A percentile compares a stretch with the other conserved stretches of the same genome.
These are phyloP conservation scores for Mus minutoides DNA, from an alignment of 2,797 vertebrate genomes.

Conservation along the genomic window DNA sequence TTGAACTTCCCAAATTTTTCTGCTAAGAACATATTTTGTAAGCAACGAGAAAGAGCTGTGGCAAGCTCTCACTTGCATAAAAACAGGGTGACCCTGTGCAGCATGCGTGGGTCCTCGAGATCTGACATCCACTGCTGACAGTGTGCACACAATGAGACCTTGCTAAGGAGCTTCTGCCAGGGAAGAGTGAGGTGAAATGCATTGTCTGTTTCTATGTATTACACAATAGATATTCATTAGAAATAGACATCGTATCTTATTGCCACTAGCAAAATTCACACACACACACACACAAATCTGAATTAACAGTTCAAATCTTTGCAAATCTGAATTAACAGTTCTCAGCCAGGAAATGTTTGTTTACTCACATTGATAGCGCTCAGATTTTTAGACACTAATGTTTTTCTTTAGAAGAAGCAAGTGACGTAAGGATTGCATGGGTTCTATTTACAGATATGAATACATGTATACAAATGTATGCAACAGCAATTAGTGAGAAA, in stretches of 20 bases:
- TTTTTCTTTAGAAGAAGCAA: constrained; percentile 28
- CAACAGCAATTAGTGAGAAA: neutral
- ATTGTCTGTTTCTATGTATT: neutral
- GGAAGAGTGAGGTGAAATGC: neutral
- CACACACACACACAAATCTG: too few relatives aligned
- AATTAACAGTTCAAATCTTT: neutral
- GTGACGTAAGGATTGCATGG: too few relatives aligned
- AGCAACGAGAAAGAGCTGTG: neutral
- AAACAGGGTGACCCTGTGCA: neutral
- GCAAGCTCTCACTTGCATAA: neutral
- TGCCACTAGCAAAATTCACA: neutral
- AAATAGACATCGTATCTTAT: neutral
- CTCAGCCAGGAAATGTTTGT: neutral
- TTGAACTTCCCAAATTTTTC: neutral
- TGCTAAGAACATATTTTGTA: neutral
- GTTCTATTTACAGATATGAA: neutral
- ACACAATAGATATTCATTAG: neutral
- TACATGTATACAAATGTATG: too few relatives aligned
- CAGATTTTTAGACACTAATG: neutral
- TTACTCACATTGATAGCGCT: neutral
- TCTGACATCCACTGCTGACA: neutral
- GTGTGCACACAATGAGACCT: neutral
- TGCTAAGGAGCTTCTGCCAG: neutral
- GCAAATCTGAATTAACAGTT: neutral
- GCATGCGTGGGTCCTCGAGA: neutral